Conservation (phyloP, 2,888 invertebrate species). For the Volucella bombylans region DNA sequence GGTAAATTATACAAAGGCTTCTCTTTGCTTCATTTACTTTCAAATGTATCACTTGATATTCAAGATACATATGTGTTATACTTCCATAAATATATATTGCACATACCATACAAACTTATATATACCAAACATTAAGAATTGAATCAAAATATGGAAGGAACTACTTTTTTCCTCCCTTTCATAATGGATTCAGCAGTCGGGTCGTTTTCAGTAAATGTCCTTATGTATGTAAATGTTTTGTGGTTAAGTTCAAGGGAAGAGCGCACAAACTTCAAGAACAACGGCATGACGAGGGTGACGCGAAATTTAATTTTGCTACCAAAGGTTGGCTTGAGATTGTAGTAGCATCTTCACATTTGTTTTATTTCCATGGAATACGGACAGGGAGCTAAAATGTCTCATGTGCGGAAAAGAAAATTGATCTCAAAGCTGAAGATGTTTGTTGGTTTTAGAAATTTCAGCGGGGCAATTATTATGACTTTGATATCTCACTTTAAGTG, state of each 20-base stretch:
- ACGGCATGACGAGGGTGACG: constrained; percentile 9
- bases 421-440: constrained; percentile 20
- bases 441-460: constrained; percentile 27
- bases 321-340: constrained; percentile 31
- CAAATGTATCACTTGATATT: constrained; percentile 46
- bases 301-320: constrained; percentile 47
- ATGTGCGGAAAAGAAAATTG: constrained; percentile 31
- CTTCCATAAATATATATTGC: no score
- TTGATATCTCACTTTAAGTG: constrained; percentile 4
- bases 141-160: constrained; percentile 40
- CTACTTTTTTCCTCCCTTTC: not conserved
- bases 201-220: constrained; percentile 18
- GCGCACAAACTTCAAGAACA: constrained; percentile 9
- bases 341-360: constrained; percentile 3
- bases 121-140: constrained; percentile 36
- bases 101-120: no score
- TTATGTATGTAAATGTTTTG: constrained; percentile 29
- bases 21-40: constrained; percentile 47
- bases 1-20: constrained; percentile 26
- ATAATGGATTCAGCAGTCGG: not conserved
- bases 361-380: constrained; percentile 3
- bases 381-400: constrained; percentile 7
- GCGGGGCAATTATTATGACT: constrained; percentile 11
- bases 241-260: constrained; percentile 17
- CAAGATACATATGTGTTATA: constrained; percentile 5